Base-by-base conservation (phyloP, 2,888 invertebrate genomes). In the Chelonus formosanus region DNA sequence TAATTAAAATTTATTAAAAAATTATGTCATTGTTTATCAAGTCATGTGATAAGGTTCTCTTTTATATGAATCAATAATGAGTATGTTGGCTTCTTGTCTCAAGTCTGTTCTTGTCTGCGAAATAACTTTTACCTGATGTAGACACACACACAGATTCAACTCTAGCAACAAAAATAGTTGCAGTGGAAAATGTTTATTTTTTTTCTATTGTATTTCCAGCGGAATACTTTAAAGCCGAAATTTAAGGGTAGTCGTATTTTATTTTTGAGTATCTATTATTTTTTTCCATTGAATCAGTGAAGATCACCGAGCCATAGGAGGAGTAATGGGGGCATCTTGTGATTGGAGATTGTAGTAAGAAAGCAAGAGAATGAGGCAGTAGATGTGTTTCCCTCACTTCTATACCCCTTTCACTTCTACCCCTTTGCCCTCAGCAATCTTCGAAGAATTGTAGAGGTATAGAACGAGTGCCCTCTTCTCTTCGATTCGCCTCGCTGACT, bases 281-380 rank as follows among this genome's bases (percentile, higher is more conserved):
- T 58, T 65, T 61, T n/a, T 52, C 50, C 43, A 57, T 57, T 20
- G 20, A 20, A 20, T 64, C 63, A 63, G 10, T 32, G 47, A 47
- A 3, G 65, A 62, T 53, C 60, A 34, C 36, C 73, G 75, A 73
- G 70, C 71, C 64, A 72, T 75, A 75, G 72, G 73, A 72, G 69
- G 73, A 75, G 76, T 79, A 77, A 79, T 79, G 75, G 77, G 74
- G 70, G 76, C 78, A 78, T 79, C 78, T 77, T 77, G 75, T 70
- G 71, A 71, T 71, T 68, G 70, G 67, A 70, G 59, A 58, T 67
- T 71, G 72, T 72, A 71, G 72, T 59, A 66, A 71, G 60, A 66
- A 70, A 74, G 73, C 67, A 70, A 73, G 58, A 57, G 65, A 63
- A 67, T 20, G 40, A 40, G 40, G 40, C 40, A 40, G 40, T 6